Evolutionary conservation across 2,797 vertebrate genomes (phyloP), one percentile per base, ranked within the genome.

Genomic region (Champsocephalus esox): DNA sequence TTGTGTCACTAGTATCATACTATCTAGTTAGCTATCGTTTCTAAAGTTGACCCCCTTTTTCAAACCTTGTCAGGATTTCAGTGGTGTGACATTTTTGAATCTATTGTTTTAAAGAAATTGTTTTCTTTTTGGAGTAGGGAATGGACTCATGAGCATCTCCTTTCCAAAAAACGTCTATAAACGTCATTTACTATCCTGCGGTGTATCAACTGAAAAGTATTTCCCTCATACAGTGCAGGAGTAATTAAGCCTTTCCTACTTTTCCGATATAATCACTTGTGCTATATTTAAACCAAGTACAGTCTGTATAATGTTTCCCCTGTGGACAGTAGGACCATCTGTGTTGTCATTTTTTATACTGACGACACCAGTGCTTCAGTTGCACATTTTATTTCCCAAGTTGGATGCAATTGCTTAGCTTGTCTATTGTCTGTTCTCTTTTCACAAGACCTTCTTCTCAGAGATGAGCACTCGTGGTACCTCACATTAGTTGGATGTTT

Each of bases 251-350:
- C 73, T 74, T 81, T 83, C 81, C 69, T 67, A 66, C 66, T 85
- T 90, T 87, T 84, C 73, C 69, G 76, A 86, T 87, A 88, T 85
- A 87, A 92, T 92, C 64, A 87, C 79, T 55, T 85, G 66, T 73
- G 75, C 87, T 94, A 91, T 91, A 92, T 92, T 89, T 92, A 91
- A 85, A 88, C 81, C 74, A 2, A 44, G 81, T 76, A 71, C 77
- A 84, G 83, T 70, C 48, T 84, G 82, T 79, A 58, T 84, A 82
- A 85, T 81, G 80, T 83, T 87, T 90, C 85, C 91, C 90, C 80
- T 59, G 85, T 49, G 89, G 88, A 90, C 80, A 77, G 77, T 68
- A 77, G 76, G 82, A 89, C 90, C 90, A 92, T 93, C 93, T 93
- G 90, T 91, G 83, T 79, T 84, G 79, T 89, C 80, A 70, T 76